Conservation (phyloP, 2,888 invertebrate species). For the Nysson spinosus region DNA sequence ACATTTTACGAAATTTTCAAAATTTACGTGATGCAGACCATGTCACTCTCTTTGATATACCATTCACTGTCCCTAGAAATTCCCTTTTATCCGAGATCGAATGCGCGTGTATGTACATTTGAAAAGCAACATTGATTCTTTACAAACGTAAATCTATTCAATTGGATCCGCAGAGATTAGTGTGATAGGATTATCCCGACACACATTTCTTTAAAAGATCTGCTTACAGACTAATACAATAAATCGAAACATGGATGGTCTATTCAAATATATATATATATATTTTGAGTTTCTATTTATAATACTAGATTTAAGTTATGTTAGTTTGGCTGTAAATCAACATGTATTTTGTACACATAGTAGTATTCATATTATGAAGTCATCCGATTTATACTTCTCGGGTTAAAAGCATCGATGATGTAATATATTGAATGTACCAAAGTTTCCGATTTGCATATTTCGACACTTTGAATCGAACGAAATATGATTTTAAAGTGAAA, state of each 20-base stretch:
- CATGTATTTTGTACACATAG: no score
- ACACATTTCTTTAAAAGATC: not conserved
- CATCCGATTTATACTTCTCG: no score
- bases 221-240: not conserved
- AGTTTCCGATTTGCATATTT: not conserved
- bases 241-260: no score
- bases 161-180: conserved; percentile 6
- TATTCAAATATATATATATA: no score
- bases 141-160: conserved; percentile 15
- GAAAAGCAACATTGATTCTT: no score
- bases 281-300: no score
- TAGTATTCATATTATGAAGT: no score
- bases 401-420: no score
- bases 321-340: no score
- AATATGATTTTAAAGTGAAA: not conserved
- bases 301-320: no score
- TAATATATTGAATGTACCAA: no score
- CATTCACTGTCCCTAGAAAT: not conserved
- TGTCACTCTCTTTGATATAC: not conserved
- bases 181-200: conserved; percentile 12
- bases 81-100: not conserved
- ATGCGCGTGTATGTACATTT: not conserved
- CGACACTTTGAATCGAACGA: not conserved
- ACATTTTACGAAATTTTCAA: conserved; percentile 38
- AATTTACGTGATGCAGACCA: not conserved